Conservation (phyloP, 92 coral and sea anemone species). For the Parazoanthus atlanticus region DNA sequence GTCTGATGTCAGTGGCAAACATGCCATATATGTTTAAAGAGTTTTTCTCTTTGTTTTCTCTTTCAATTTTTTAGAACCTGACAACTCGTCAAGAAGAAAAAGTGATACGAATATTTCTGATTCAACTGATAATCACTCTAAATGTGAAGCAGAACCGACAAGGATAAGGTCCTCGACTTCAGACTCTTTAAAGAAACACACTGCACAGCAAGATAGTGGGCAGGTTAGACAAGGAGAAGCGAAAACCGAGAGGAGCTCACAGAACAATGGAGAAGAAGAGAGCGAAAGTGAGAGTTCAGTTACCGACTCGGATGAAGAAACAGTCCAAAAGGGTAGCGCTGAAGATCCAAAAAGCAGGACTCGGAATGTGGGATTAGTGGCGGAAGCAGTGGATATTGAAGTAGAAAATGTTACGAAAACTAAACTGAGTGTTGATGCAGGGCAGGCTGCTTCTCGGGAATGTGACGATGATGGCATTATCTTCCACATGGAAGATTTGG, state of each 20-base stretch:
- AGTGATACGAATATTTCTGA: neutral
- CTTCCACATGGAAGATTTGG: conserved; percentile 43
- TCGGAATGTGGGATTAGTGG: neutral
- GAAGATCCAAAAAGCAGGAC: conserved; percentile 4
- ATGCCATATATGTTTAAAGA: neutral
- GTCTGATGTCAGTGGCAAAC: neutral
- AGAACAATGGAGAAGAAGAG: conserved; percentile 14
- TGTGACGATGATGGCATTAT: conserved; percentile 32
- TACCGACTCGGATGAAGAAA: conserved; percentile 38
- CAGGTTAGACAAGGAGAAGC: conserved; percentile 25
- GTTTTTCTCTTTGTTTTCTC: neutral
- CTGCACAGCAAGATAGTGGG: neutral
- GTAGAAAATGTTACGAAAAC: conserved; percentile 4
- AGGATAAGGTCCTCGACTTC: neutral
- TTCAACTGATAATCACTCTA: neutral
- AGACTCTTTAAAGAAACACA: neutral
- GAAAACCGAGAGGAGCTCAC: neutral
- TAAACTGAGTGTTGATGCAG: conserved; percentile 1
- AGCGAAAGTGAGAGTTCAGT: conserved; percentile 20
- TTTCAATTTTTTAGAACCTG: neutral
- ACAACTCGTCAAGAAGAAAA: neutral
- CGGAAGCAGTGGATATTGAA: neutral
- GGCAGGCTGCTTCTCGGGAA: neutral
- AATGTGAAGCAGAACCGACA: neutral
- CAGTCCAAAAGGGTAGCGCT: conserved; percentile 1